A percentile compares a stretch with the other conserved stretches of the same genome.
Conservation (phyloP, 1,140 invertebrate genomes). For the Psix sp. region DNA sequence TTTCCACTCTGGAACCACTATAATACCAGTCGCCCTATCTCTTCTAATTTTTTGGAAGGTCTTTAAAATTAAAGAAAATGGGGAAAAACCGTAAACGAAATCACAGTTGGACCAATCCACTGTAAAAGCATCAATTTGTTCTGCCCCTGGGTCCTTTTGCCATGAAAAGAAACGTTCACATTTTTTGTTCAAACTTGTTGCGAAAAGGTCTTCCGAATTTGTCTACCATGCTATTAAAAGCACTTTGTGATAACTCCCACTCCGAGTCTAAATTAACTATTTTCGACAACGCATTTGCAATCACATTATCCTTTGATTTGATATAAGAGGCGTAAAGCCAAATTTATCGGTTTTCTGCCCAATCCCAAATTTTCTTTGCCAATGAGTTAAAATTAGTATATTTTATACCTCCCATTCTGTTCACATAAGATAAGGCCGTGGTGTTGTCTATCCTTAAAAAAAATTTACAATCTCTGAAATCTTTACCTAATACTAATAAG, state of each 20-base stretch:
- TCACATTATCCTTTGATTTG: constrained; percentile 48
- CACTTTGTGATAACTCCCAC: constrained; percentile 28
- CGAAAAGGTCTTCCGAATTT: constrained; percentile 54
- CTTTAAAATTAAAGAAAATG: no score
- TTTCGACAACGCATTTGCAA: constrained; percentile 56
- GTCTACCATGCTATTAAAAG: constrained; percentile 36
- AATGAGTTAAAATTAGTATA: constrained; percentile 15
- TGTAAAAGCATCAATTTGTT: no score
- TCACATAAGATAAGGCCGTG: constrained; percentile 55
- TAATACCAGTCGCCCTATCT: no score
- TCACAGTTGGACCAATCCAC: no score
- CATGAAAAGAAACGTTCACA: no score
- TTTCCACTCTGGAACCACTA: no score
- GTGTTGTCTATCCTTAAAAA: constrained; percentile 52
- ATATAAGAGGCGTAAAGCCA: constrained; percentile 49
- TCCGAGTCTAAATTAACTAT: constrained; percentile 41
- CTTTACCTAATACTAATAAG: constrained; percentile 1
- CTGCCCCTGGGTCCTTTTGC: no score
- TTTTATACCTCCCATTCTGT: constrained; percentile 59
- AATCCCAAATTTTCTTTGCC: constrained; percentile 56
- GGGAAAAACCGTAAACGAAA: no score
- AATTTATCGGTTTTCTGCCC: constrained; percentile 51
- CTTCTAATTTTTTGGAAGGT: no score
- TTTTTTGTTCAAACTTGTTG: constrained; percentile 5
- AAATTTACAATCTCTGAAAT: constrained; percentile 19